These are phyloP conservation scores for Trichopria drosophilae DNA, from an alignment of 2,888 invertebrate species.

Conservation along the genomic window DNA sequence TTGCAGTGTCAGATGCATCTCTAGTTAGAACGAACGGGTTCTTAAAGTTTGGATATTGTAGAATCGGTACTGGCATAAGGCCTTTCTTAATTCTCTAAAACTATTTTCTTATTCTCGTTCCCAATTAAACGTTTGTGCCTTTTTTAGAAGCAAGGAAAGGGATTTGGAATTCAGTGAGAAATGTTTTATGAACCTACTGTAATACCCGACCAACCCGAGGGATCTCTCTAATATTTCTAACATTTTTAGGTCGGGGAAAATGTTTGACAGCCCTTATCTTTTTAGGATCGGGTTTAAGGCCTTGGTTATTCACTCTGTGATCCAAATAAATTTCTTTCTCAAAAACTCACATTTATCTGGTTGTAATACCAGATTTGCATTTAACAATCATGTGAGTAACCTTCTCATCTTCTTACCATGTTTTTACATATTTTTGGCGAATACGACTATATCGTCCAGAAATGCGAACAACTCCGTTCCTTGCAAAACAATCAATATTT, in stretches of 20 bases:
- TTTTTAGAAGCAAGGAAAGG: too few species aligned
- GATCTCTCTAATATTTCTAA: background rate
- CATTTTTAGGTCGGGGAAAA: background rate
- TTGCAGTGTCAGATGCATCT: too few species aligned
- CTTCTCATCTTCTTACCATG: background rate
- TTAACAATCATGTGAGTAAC: background rate
- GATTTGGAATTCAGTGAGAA: too few species aligned
- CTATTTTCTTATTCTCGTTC: too few species aligned
- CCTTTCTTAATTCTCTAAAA: too few species aligned
- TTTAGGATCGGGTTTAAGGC: background rate
- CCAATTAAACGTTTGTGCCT: too few species aligned
- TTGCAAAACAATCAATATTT: constrained; percentile 38
- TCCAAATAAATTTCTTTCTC: background rate
- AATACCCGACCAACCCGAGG: background rate
- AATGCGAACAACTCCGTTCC: constrained; percentile 45
- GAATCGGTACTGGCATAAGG: too few species aligned
- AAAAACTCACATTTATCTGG: too few species aligned
- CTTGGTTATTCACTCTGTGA: background rate
- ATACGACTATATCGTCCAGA: too few species aligned
- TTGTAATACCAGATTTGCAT: background rate
- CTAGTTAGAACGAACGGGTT: too few species aligned
- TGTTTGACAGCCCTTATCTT: background rate
- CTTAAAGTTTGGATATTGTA: too few species aligned
- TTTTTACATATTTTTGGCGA: constrained; percentile 23
- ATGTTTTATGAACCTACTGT: background rate